phyloP scores from a whole-genome alignment of 2,113 vertebrate species.

The Coracopsis vasa region DNA sequence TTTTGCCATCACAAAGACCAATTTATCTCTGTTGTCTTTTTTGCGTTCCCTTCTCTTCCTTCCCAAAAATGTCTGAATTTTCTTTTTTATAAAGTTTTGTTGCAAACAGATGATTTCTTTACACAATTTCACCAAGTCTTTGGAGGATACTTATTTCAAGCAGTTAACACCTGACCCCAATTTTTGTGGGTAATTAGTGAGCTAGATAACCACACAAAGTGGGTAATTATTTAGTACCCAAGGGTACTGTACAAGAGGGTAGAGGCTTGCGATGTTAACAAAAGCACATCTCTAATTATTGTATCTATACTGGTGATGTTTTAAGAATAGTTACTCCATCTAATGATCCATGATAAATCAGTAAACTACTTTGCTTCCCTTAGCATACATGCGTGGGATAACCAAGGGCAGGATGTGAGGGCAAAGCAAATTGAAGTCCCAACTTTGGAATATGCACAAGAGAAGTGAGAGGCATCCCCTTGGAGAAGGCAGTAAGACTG shows the following conservation, averaged over 20 bases:
- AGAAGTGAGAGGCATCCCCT: background rate
- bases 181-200: slow-evolving; percentile 87
- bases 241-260: slow-evolving; percentile 78
- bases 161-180: slow-evolving; percentile 86
- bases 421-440: background rate
- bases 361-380: slow-evolving; percentile 54
- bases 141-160: slow-evolving; percentile 83
- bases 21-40: background rate
- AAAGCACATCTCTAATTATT: slow-evolving; percentile 83
- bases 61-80: background rate
- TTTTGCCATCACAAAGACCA: background rate
- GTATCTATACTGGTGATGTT: slow-evolving; percentile 68
- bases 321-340: slow-evolving; percentile 72
- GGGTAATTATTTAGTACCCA: slow-evolving; percentile 86
- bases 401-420: background rate
- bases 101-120: slow-evolving; percentile 75
- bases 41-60: background rate
- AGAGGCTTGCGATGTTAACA: slow-evolving; percentile 79
- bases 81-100: slow-evolving; percentile 65
- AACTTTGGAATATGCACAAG: background rate
- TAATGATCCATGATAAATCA: slow-evolving; percentile 72
- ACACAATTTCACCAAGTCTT: slow-evolving; percentile 69
- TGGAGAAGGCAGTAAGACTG: background rate
- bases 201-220: slow-evolving; percentile 84
- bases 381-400: background rate